Percentiles rank a stretch among this genome's conserved stretches.
phyloP scores from a whole-genome alignment of 1,140 invertebrate species.

The Lepidotrigona ventralis region DNA sequence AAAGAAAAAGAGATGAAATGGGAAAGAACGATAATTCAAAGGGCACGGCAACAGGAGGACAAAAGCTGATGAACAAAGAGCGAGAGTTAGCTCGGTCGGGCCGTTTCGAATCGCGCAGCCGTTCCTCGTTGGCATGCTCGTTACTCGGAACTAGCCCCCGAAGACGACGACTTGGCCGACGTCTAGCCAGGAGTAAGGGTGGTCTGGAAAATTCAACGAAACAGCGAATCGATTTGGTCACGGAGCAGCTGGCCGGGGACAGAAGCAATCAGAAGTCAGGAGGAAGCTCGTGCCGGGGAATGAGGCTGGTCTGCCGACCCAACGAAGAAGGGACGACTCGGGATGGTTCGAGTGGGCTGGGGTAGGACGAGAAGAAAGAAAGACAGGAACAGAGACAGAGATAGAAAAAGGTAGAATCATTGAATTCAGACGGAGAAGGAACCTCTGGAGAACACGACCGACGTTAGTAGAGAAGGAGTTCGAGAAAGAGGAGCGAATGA shows the following conservation, averaged over 20 bases:
- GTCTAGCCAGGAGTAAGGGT: slow-evolving; percentile 39
- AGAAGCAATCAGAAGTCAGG: slow-evolving; percentile 74
- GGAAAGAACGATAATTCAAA: neutral
- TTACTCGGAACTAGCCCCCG: slow-evolving; percentile 50
- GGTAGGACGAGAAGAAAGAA: neutral
- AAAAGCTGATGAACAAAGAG: neutral
- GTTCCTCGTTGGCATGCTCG: slow-evolving; percentile 44
- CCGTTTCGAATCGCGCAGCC: slow-evolving; percentile 16
- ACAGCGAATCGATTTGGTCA: slow-evolving; percentile 72
- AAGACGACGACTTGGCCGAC: slow-evolving; percentile 30
- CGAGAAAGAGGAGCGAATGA: slow-evolving; percentile 29
- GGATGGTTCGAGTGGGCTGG: neutral
- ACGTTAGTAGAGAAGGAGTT: slow-evolving; percentile 20
- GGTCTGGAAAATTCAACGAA: slow-evolving; percentile 66
- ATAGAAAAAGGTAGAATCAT: neutral
- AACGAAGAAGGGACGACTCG: slow-evolving; percentile 14
- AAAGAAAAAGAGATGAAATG: neutral
- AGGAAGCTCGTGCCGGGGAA: slow-evolving; percentile 55
- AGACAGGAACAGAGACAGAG: neutral
- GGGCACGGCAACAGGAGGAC: neutral
- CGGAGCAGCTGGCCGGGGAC: slow-evolving; percentile 70
- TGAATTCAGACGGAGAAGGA: slow-evolving; percentile 35
- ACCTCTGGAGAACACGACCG: neutral
- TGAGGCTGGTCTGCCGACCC: slow-evolving; percentile 42
- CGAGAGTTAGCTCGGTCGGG: neutral